Conservation (phyloP, 53 echinoderm and acorn worm genomes). For the Zoroaster sp. region DNA sequence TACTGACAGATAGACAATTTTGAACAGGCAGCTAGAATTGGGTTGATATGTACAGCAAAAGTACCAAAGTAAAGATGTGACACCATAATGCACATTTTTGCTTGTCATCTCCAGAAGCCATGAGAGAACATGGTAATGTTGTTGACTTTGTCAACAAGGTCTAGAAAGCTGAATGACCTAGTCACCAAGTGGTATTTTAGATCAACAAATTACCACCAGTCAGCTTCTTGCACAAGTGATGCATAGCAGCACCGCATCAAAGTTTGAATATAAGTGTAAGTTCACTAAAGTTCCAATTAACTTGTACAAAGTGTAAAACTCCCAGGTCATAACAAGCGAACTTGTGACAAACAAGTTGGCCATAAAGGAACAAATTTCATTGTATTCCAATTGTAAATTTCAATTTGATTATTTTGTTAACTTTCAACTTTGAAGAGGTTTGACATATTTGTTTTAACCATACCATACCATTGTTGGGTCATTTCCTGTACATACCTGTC, state of each 20-base stretch:
- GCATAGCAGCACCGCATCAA: slow-evolving; percentile 28
- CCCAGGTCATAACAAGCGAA: neutral
- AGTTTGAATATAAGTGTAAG: neutral
- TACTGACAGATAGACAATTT: slow-evolving; percentile 7
- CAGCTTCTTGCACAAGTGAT: slow-evolving; percentile 37
- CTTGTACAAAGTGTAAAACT: neutral
- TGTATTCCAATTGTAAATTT: too few relatives aligned
- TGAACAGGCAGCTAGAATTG: slow-evolving; percentile 43
- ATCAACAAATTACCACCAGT: slow-evolving; percentile 4
- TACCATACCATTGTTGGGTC: too few relatives aligned
- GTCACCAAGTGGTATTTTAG: slow-evolving; percentile 40
- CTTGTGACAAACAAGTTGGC: neutral
- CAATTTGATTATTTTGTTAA: too few relatives aligned
- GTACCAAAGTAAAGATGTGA: slow-evolving; percentile 57
- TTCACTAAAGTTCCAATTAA: neutral
- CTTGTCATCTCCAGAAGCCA: slow-evolving; percentile 4
- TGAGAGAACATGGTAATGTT: slow-evolving; percentile 12
- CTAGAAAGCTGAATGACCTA: slow-evolving; percentile 13
- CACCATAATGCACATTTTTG: slow-evolving; percentile 64
- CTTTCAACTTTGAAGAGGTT: too few relatives aligned
- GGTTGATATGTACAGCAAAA: slow-evolving; percentile 14
- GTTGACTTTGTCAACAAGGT: slow-evolving; percentile 9
- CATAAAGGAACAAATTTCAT: too few relatives aligned
- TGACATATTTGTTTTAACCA: too few relatives aligned
- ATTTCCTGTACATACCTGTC: too few relatives aligned